A percentile compares a stretch with the other conserved stretches of the same genome.
These are phyloP conservation scores for Heliopora coerulea DNA, from an alignment of 92 coral and sea anemone genomes.

Conservation along the genomic window DNA sequence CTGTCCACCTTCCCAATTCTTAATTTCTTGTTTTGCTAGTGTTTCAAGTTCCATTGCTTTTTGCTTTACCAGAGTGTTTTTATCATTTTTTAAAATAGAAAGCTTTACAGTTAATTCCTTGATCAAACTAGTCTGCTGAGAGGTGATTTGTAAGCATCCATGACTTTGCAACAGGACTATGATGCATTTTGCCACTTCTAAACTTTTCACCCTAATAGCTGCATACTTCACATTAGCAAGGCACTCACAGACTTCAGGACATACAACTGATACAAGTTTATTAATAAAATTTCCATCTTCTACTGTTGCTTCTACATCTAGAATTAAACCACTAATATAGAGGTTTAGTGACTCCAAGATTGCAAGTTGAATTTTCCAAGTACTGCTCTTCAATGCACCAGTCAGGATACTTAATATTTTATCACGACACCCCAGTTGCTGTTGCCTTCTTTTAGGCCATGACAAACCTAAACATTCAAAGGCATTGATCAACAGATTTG, in stretches of 20 bases:
- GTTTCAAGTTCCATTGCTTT: conserved; percentile 23
- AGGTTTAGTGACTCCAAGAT: conserved; percentile 67
- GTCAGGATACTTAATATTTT: conserved; percentile 40
- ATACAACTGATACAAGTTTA: background rate
- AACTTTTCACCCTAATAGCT: conserved; percentile 20
- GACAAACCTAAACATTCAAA: conserved; percentile 81
- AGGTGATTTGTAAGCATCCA: background rate
- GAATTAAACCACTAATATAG: conserved; percentile 7
- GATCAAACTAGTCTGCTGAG: conserved; percentile 14
- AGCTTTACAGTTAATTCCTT: conserved; percentile 8
- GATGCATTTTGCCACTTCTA: conserved; percentile 16
- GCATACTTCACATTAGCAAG: conserved; percentile 37
- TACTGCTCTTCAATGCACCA: conserved; percentile 61
- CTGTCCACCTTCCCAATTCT: no score
- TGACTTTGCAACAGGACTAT: background rate
- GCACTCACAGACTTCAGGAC: conserved; percentile 6
- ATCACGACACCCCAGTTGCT: conserved; percentile 10
- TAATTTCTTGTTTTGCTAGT: background rate
- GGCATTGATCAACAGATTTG: conserved; percentile 64
- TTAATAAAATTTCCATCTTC: conserved; percentile 5
- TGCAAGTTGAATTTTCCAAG: conserved; percentile 92
- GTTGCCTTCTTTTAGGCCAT: conserved; percentile 59
- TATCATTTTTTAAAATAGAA: conserved; percentile 23
- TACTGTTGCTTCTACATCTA: background rate
- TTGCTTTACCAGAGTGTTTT: conserved; percentile 12